Percentiles rank a stretch among this genome's conserved stretches.
Conservation (phyloP, 2,797 vertebrate genomes). For the Malacoraja senta region DNA sequence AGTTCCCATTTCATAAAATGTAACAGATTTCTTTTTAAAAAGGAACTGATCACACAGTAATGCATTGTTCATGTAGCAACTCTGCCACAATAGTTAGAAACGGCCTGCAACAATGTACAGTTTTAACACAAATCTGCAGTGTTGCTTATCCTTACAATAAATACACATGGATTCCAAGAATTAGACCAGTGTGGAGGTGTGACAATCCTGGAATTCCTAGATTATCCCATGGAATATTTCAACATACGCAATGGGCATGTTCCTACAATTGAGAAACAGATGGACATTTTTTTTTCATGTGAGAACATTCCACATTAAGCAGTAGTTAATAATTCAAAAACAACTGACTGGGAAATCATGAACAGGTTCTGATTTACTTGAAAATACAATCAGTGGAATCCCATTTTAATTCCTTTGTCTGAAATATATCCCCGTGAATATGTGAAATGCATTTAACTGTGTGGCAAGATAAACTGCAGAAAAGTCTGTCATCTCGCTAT, state of each 20-base stretch:
- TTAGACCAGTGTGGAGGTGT: background rate
- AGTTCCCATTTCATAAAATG: constrained; percentile 15
- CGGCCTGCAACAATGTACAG: constrained; percentile 27
- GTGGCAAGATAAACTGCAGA: background rate
- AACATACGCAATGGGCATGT: background rate
- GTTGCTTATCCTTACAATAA: constrained; percentile 1
- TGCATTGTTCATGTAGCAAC: background rate
- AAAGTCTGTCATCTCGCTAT: background rate
- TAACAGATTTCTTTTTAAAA: background rate
- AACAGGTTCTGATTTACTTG: background rate
- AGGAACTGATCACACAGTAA: background rate
- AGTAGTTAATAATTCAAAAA: background rate
- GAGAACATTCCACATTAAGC: background rate
- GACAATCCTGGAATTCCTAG: background rate
- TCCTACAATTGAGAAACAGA: background rate
- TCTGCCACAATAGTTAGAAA: background rate
- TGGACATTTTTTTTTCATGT: background rate
- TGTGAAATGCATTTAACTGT: background rate
- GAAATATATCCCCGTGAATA: background rate
- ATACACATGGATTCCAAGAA: background rate
- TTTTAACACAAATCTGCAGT: background rate
- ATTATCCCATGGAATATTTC: background rate
- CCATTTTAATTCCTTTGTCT: background rate
- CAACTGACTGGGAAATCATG: background rate
- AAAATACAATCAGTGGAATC: background rate